Evolutionary conservation across 2,113 vertebrate species (phyloP).

Genomic region (Mystacornis crossleyi): DNA sequence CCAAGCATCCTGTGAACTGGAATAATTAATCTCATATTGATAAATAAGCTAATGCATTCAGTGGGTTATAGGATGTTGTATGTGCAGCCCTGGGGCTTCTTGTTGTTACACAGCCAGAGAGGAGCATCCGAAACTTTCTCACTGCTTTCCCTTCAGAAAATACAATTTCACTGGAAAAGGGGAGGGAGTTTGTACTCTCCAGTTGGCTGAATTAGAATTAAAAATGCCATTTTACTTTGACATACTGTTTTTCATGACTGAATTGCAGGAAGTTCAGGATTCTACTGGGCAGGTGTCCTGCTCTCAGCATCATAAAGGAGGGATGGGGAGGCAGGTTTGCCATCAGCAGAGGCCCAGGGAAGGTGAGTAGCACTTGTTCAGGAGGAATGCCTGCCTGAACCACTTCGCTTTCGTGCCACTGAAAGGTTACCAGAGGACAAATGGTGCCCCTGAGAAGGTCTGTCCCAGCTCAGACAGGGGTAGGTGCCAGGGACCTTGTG

Average conservation of each 20-base stretch:
- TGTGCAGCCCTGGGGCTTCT: not conserved
- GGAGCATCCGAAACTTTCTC: not conserved
- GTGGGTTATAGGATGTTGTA: conserved; percentile 4
- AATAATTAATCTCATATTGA: conserved; percentile 43
- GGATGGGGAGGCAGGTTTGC: not conserved
- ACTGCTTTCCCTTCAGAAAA: not conserved
- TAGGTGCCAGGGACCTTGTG: not conserved
- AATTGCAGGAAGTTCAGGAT: not conserved
- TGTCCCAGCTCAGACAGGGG: not conserved
- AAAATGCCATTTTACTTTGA: not conserved
- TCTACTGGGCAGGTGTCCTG: not conserved
- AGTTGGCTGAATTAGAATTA: not conserved
- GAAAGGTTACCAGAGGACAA: not conserved
- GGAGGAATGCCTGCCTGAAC: accelerated
- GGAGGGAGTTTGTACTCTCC: not conserved
- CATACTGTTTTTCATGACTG: not conserved
- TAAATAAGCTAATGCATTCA: conserved; percentile 33
- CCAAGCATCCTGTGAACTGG: not conserved
- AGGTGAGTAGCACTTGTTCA: accelerated
- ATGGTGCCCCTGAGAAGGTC: not conserved
- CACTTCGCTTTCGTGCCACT: not conserved
- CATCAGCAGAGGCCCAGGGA: accelerated
- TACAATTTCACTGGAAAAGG: not conserved
- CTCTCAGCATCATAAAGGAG: not conserved
- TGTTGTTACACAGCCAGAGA: not conserved